These are phyloP conservation scores for Crocuta crocuta DNA, from an alignment of 2,113 vertebrate species.

Conservation along the genomic window DNA sequence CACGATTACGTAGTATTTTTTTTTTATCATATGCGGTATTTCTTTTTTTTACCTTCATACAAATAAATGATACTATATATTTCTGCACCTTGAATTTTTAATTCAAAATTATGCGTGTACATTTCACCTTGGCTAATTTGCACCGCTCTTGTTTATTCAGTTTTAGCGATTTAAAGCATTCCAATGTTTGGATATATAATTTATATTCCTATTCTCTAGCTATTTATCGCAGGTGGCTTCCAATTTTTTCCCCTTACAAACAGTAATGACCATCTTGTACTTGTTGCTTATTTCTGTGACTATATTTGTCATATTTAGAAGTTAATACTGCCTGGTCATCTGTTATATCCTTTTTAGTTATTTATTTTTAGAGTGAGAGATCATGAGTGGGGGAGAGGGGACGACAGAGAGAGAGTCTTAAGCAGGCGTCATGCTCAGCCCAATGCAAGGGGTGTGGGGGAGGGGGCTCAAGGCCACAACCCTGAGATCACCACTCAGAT, in stretches of 20 bases:
- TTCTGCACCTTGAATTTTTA: constrained; percentile 11
- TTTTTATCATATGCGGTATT: not conserved
- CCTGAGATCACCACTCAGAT: no score
- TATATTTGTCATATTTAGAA: not conserved
- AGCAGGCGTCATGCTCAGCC: no score
- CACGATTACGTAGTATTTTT: not conserved
- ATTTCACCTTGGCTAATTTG: not conserved
- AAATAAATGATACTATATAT: not conserved
- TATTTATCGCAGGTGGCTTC: not conserved
- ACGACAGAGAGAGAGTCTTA: no score
- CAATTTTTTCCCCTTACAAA: not conserved
- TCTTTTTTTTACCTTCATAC: not conserved
- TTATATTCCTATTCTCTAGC: not conserved
- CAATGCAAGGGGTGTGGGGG: no score
- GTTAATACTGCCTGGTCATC: not conserved
- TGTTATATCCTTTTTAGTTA: not conserved
- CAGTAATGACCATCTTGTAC: not conserved
- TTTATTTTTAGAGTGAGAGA: no score
- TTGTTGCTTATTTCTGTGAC: not conserved
- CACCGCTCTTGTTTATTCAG: not conserved
- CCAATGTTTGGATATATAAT: not conserved
- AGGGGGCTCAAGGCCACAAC: no score
- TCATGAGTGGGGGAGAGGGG: no score
- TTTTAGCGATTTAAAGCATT: not conserved
- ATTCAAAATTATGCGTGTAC: not conserved